Percentiles rank a stretch among this genome's conserved stretches.
Evolutionary conservation across 2,113 vertebrate genomes (phyloP).

Genomic region (Heliornis fulica): DNA sequence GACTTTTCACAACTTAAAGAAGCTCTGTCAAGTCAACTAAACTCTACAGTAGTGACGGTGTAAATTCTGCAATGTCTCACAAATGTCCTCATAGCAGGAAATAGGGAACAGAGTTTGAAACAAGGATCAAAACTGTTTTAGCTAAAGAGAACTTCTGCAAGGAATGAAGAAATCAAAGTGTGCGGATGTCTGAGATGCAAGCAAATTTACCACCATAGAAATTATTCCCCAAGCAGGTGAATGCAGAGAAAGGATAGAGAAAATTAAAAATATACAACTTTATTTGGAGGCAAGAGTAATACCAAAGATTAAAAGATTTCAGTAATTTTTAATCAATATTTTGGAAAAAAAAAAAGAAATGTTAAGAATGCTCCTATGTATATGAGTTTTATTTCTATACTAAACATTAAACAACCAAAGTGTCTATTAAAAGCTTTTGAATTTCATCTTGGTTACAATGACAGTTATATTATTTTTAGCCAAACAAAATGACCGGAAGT

Average conservation of each 20-base stretch:
- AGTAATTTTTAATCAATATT: background rate
- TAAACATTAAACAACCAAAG: background rate
- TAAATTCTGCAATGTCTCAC: background rate
- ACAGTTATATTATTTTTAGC: background rate
- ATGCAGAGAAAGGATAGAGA: background rate
- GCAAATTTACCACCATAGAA: background rate
- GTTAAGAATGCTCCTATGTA: background rate
- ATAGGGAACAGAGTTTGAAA: background rate
- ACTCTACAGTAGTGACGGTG: background rate
- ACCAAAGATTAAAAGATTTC: background rate
- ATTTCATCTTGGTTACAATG: background rate
- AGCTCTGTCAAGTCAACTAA: background rate
- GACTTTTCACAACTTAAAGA: background rate
- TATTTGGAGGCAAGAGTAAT: background rate
- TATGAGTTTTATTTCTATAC: background rate
- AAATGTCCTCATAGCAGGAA: background rate
- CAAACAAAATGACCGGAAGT: background rate
- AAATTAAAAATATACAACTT: background rate
- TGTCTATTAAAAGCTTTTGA: background rate
- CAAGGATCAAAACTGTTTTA: background rate
- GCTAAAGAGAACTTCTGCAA: background rate
- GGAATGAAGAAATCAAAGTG: background rate
- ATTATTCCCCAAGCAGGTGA: background rate
- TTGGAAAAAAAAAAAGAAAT: background rate
- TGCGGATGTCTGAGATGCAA: background rate